Evolutionary conservation across 2,113 vertebrate genomes (phyloP).

Genomic region (Bubo bubo): DNA sequence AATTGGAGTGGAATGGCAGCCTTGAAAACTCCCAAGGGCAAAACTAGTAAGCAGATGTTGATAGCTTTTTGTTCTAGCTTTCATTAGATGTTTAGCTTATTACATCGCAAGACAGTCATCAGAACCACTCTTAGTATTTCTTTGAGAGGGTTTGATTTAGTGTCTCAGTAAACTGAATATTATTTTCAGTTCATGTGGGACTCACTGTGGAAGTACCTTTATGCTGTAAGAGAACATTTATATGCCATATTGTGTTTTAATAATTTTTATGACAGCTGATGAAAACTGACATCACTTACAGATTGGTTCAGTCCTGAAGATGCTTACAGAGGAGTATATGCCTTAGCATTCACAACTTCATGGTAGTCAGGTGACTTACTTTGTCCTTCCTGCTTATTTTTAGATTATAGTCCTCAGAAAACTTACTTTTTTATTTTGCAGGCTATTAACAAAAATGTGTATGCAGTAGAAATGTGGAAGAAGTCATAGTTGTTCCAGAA

Average conservation of each 20-base stretch:
- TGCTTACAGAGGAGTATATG: not conserved
- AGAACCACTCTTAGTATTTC: not conserved
- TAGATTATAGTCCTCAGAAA: not conserved
- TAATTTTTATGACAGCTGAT: not conserved
- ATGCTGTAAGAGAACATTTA: not conserved
- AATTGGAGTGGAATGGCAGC: not conserved
- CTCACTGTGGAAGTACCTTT: not conserved
- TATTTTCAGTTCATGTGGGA: not conserved
- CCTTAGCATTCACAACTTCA: not conserved
- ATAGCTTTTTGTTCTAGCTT: not conserved
- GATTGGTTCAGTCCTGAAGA: not conserved
- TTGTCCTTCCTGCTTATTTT: not conserved
- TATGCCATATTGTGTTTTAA: not conserved
- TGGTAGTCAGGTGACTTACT: not conserved
- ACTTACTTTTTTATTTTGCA: not conserved
- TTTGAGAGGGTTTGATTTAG: not conserved
- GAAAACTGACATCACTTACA: not conserved
- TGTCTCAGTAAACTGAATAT: not conserved
- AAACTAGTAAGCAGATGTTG: not conserved
- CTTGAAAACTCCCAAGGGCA: not conserved
- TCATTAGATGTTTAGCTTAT: not conserved
- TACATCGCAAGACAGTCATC: not conserved
- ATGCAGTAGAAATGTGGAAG: not conserved
- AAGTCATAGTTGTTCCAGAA: fast-evolving
- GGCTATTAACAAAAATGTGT: fast-evolving